Evolutionary conservation across 2,888 invertebrate genomes (phyloP), one percentile per base, ranked within the genome.

Genomic region (Pogonocherus hispidulus): DNA sequence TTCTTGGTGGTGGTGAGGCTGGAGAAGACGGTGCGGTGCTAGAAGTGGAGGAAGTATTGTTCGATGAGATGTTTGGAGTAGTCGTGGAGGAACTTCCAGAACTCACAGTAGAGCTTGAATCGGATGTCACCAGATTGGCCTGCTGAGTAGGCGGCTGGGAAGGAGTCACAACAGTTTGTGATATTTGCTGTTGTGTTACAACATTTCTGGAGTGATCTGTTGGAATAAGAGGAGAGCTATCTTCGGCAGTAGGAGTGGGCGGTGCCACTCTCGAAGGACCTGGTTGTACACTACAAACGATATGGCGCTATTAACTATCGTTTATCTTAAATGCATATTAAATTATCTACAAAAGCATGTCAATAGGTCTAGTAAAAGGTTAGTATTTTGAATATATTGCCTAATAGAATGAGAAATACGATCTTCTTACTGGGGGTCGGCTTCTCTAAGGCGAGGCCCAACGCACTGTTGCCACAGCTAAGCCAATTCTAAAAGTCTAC

Each of bases 11-110:
- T 0, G 90, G 91, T 0, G 90, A 90, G 51, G 91, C 90, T 0
- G 94, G 94, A 63, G 93, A 89, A 72, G 92, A 92, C 0, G 93
- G 92, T 27, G 92, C 91, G 4, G 91, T 91, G 79, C 92, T 92
- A 46, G 93, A 92, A 20, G 91, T 88, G 18, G 89, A 88, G 3
- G 88, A 87, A 46, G 87, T 87, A 74, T 84, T 84, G 60, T 88
- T 91, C 1, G 91, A 89, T 78, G 92, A 93, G 0, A 91, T 91
- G 70, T 91, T 89, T 0, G 92, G 91, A 60, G 92, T 92, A 0
- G 92, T 91, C 0, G 91, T 91, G 0, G 91, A 91, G 0, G 90
- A 90, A 0, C 92, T 91, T 72, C 91, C 91, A n/a, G 90, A 92
- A 69, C 91, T 92, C 71, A 90, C 88, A 59, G 91, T 91, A 0